Base-by-base conservation (phyloP, 2,797 vertebrate genomes). In the Neosilurus hyrtlii region DNA sequence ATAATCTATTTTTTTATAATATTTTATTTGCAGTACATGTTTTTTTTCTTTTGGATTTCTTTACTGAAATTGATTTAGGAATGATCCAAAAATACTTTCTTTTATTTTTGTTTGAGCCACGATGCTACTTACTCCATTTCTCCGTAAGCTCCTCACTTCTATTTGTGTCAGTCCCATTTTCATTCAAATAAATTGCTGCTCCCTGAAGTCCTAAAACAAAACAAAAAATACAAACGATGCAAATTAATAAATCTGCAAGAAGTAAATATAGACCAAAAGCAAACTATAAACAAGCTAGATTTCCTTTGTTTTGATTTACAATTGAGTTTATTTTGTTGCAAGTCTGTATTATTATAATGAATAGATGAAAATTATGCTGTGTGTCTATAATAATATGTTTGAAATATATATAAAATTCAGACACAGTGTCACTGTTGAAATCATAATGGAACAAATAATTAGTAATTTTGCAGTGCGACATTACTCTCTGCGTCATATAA, bases 51-150 rank as follows among this genome's bases (percentile, higher is more conserved):
- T 16, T 57, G 24, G 2, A 20, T 56, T 61, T 76, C 18, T 61
- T 76, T 76, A n/a, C 26, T 37, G 1, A 22, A 37, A 37, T 59
- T 59, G 14, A 61, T 15, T 77, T 1, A n/a, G 22, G 62, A 62
- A 15, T n/a, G n/a, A 49, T n/a, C 22, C 22, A n/a, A 7, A 24
- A 49, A 77, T 6, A 43, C 12, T 9, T 10, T 10, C 49, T 9
- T 15, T 24, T 24, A n/a, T n/a, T 22, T 72, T 52, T 8, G 12
- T 73, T 26, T 43, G 49, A 54, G 68, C 66, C 57, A 10, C 12
- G 18, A 80, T 49, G 66, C 20, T 14, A 87, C 83, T 85, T 43
- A 86, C 85, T 52, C 61, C 14, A n/a, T 56, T 79, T 35, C 59
- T 70, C 35, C 35, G 7, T 9, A 16, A 22, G 9, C 43, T 76